These are phyloP conservation scores for Callocephalon fimbriatum DNA, from an alignment of 2,113 vertebrate species.

Conservation along the genomic window DNA sequence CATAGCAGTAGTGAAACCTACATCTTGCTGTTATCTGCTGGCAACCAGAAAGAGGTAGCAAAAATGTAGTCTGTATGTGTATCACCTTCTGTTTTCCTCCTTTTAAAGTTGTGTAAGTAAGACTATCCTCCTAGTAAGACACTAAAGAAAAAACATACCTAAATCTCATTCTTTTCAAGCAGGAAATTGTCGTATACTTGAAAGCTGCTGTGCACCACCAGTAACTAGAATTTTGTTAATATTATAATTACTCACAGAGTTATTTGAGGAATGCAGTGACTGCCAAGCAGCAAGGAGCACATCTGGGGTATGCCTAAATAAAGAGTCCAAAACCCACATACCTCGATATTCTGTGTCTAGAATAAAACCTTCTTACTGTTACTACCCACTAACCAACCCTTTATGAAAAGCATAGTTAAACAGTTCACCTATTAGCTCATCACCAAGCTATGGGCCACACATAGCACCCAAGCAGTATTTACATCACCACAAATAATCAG, in stretches of 20 bases:
- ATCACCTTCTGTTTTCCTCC: neutral
- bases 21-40: conserved; percentile 22
- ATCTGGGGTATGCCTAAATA: neutral
- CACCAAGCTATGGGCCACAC: neutral
- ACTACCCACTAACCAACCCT: neutral
- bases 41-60: neutral
- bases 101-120: neutral
- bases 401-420: neutral
- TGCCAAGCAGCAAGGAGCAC: neutral
- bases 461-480: neutral
- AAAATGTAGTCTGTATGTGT: neutral
- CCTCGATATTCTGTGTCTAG: neutral
- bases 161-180: neutral
- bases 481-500: neutral
- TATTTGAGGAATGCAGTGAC: neutral
- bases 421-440: neutral
- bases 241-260: neutral
- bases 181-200: neutral
- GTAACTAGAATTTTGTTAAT: neutral
- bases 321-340: neutral
- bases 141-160: neutral
- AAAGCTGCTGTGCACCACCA: neutral
- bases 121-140: neutral
- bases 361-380: neutral
- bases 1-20: neutral